Base-by-base conservation (phyloP, 2,888 invertebrate genomes). In the Pollenia griseotomentosa region DNA sequence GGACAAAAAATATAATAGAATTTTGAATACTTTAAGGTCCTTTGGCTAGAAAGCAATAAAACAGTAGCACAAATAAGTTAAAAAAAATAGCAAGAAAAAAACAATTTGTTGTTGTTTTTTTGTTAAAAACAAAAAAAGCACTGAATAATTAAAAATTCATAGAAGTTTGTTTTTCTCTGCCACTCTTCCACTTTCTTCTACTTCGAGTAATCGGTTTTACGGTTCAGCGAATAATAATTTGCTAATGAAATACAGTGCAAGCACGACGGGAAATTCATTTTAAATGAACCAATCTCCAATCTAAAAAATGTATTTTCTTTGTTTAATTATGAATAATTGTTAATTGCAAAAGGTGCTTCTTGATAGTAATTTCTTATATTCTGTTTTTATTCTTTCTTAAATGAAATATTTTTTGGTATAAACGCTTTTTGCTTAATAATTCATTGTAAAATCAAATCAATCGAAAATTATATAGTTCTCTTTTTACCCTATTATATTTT, bases 1-100 rank as follows among this genome's bases (percentile, higher is more conserved):
- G 40, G n/a, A 33, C 33, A 16, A 57, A 81, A 75, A 59, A 51
- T 68, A 51, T 75, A 73, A 74, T 75, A 75, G 66, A 74, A 74
- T 71, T 80, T 80, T 73, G 51, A 73, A 80, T 55, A 53, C 61
- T 46, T 55, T 33, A 66, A 66, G 77, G 66, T 55, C 78, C 57
- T 68, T 61, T 42, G 14, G 48, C 19, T 42, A 63, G 42, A 42
- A 9, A 59, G 33, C 6, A 59, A 23, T 2, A 33, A 12, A 7
- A 23, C 7, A 7, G 19, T 0, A 42, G 7, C 12, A 42, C 0
- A 16, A 40, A 48, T 23, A 11, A 44, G 14, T 33, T 33, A 2
- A 16, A 16, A n/a, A 61, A 59, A 40, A 61, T 0, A 2, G 2
- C 2, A 23, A 2, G 2, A 23, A 70, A 59, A 10, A 16, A 5